Evolutionary conservation across 2,797 vertebrate species (phyloP).

Genomic region (Manis javanica): DNA sequence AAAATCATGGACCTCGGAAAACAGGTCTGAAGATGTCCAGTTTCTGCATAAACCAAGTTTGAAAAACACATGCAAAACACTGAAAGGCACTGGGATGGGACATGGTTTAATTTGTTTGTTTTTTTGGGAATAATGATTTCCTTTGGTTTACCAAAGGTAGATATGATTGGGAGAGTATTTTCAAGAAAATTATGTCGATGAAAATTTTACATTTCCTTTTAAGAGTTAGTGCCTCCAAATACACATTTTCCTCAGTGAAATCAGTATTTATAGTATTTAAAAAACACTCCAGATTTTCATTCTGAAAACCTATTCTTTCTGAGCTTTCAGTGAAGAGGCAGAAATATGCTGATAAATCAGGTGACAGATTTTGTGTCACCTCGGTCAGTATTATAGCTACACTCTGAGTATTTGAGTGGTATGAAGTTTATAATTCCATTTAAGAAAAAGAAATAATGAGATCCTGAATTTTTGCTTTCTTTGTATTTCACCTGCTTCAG

Average conservation of each 20-base stretch:
- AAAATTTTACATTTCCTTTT: neutral
- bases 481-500: neutral
- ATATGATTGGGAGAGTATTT: neutral
- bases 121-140: neutral
- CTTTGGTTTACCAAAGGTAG: neutral
- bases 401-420: neutral
- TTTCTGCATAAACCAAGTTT: neutral
- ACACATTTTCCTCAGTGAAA: neutral
- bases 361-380: conserved; percentile 24
- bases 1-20: neutral
- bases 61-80: neutral
- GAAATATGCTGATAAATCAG: conserved; percentile 39
- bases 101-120: neutral
- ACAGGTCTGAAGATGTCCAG: neutral
- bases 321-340: conserved; percentile 48
- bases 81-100: neutral
- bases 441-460: neutral
- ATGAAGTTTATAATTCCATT: conserved; percentile 30
- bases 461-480: neutral
- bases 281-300: conserved; percentile 55
- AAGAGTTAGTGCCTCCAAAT: neutral
- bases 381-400: conserved; percentile 20
- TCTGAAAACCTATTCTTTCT: conserved; percentile 55
- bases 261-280: conserved; percentile 56
- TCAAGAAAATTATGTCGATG: neutral